Percentiles rank a stretch among this genome's conserved stretches.
Conservation (phyloP, 2,888 invertebrate genomes). For the Athalia rosae region DNA sequence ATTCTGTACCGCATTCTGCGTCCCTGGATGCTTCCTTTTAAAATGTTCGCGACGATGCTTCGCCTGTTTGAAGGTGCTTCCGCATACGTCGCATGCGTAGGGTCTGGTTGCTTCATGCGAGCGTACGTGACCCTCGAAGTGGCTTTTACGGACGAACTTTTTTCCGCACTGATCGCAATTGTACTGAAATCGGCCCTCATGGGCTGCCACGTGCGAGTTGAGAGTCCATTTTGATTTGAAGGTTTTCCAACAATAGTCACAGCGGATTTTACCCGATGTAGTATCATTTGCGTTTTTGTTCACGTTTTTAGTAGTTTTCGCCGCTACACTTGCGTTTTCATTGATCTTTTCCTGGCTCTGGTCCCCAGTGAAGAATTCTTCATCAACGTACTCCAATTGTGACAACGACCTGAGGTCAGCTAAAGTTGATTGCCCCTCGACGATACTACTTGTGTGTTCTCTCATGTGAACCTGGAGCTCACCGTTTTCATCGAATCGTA, state of each 20-base stretch:
- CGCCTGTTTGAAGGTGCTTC: conserved; percentile 70
- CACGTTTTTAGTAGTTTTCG: conserved; percentile 1
- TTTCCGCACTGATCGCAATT: conserved; percentile 72
- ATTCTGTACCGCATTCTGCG: conserved; percentile 67
- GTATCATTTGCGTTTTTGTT: conserved; percentile 45
- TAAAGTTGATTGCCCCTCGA: conserved; percentile 52
- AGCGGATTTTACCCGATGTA: conserved; percentile 61
- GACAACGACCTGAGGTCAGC: conserved; percentile 14
- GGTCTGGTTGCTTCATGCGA: conserved; percentile 71
- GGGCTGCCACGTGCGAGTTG: conserved; percentile 70
- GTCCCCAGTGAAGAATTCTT: conserved; percentile 16
- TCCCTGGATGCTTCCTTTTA: conserved; percentile 67
- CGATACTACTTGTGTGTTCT: conserved; percentile 59
- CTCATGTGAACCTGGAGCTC: conserved; percentile 63
- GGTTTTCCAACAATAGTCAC: conserved; percentile 70
- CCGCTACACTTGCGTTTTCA: conserved; percentile 44
- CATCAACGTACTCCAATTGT: background rate
- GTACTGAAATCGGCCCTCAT: conserved; percentile 71
- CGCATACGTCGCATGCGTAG: conserved; percentile 70
- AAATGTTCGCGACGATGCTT: conserved; percentile 71
- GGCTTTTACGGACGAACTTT: conserved; percentile 71
- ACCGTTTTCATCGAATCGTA: conserved; percentile 54
- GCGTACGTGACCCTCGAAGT: conserved; percentile 71
- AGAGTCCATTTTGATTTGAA: conserved; percentile 72
- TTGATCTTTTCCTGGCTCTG: conserved; percentile 43